These are phyloP conservation scores for Cynoglossus semilaevis DNA, from an alignment of 2,113 vertebrate genomes.

Conservation along the genomic window DNA sequence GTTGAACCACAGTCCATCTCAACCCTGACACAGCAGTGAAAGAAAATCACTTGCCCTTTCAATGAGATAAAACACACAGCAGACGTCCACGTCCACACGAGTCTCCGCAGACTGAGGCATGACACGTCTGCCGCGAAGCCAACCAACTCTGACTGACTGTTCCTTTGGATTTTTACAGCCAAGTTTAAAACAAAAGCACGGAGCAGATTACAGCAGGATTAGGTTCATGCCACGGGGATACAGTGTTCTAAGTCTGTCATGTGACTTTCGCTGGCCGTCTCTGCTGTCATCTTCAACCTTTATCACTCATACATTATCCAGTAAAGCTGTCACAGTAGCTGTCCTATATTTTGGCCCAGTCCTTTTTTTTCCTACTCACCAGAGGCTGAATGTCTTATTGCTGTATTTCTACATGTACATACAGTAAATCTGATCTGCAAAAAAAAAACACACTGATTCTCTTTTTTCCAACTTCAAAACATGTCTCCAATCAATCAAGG, in stretches of 20 bases:
- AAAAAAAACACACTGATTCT: too few species aligned
- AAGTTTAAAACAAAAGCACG: conserved; percentile 6
- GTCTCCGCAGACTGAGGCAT: conserved; percentile 41
- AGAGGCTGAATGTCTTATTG: too few species aligned
- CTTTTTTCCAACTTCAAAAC: too few species aligned
- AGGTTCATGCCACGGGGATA: conserved; percentile 5
- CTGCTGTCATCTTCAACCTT: conserved; percentile 18
- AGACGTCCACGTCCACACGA: conserved; percentile 28
- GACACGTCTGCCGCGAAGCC: conserved; percentile 38
- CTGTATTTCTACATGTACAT: too few species aligned
- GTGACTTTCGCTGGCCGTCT: conserved; percentile 23
- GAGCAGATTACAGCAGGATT: not conserved
- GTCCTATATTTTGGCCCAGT: not conserved
- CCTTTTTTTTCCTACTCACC: too few species aligned
- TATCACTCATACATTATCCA: not conserved
- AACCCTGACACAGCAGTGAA: conserved; percentile 55
- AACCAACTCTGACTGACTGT: conserved; percentile 34
- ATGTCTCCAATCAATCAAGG: too few species aligned
- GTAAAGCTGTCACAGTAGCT: not conserved
- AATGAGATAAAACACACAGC: conserved; percentile 62
- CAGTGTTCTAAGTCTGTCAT: conserved; percentile 16
- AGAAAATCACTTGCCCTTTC: conserved; percentile 61
- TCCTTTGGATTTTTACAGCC: conserved; percentile 38
- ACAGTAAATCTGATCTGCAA: too few species aligned
- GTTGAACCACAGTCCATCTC: conserved; percentile 64